A percentile compares a stretch with the other conserved stretches of the same genome.
Evolutionary conservation across 1,140 invertebrate genomes (phyloP).

Genomic region (Semibalanus balanoides): DNA sequence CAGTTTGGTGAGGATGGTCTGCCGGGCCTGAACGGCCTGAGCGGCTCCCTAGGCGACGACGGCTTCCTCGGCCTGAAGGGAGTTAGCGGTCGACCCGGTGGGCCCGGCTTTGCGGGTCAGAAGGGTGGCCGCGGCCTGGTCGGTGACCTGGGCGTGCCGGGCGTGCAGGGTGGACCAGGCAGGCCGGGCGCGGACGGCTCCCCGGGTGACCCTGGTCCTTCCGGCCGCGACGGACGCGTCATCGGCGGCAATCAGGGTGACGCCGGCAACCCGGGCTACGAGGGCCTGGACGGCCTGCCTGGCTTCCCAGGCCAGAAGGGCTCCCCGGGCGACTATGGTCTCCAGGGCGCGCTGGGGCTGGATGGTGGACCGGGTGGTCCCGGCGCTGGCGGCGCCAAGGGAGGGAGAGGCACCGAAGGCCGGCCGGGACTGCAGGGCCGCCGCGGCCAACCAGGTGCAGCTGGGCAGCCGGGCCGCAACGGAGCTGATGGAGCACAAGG

Average conservation of each 20-base stretch:
- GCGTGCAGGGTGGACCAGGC: slow-evolving; percentile 20
- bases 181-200: slow-evolving; percentile 20
- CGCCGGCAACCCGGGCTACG: slow-evolving; percentile 52
- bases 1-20: neutral
- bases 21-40: slow-evolving; percentile 18
- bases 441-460: slow-evolving; percentile 9
- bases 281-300: slow-evolving; percentile 52
- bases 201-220: slow-evolving; percentile 41
- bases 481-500: neutral
- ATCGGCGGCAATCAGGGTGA: slow-evolving; percentile 52
- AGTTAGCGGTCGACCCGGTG: slow-evolving; percentile 38
- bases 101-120: slow-evolving; percentile 29
- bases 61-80: slow-evolving; percentile 22
- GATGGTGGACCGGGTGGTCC: slow-evolving; percentile 28
- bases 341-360: slow-evolving; percentile 24
- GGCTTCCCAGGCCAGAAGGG: slow-evolving; percentile 46
- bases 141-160: slow-evolving; percentile 30
- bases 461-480: slow-evolving; percentile 5
- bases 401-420: slow-evolving; percentile 3
- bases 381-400: neutral
- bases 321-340: slow-evolving; percentile 38
- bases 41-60: slow-evolving; percentile 21
- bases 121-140: slow-evolving; percentile 26
- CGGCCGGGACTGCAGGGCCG: slow-evolving; percentile 7
- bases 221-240: slow-evolving; percentile 40